A percentile compares a stretch with the other conserved stretches of the same genome.
Evolutionary conservation across 2,113 vertebrate genomes (phyloP).

Genomic region (Petroica traversi): DNA sequence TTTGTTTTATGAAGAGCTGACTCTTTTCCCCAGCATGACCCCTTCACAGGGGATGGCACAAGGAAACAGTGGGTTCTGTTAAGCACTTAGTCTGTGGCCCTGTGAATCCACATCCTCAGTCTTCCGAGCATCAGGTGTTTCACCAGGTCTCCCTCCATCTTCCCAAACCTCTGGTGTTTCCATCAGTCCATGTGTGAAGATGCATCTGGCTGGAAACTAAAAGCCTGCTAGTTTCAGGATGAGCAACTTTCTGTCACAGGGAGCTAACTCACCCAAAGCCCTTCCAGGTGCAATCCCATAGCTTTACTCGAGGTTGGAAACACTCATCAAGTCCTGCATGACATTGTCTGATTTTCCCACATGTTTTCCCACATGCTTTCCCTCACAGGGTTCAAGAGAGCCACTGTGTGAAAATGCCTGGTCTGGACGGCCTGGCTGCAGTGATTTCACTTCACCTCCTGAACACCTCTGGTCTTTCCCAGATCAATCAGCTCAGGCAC

Average conservation of each 20-base stretch:
- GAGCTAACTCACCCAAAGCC: neutral
- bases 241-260: neutral
- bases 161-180: neutral
- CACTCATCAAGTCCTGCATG: neutral
- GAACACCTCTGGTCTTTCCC: neutral
- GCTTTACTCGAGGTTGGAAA: neutral
- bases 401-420: neutral
- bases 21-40: neutral
- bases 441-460: neutral
- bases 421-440: neutral
- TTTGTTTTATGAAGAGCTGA: neutral
- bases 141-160: neutral
- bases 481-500: neutral
- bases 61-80: rapidly evolving
- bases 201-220: neutral
- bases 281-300: neutral
- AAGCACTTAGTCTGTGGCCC: neutral
- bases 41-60: neutral
- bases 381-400: neutral
- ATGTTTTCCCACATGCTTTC: neutral
- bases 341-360: neutral
- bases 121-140: neutral
- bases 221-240: neutral
- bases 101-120: neutral
- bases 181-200: neutral